phyloP scores from a whole-genome alignment of 2,113 vertebrate species.

The Mesocricetus auratus region DNA sequence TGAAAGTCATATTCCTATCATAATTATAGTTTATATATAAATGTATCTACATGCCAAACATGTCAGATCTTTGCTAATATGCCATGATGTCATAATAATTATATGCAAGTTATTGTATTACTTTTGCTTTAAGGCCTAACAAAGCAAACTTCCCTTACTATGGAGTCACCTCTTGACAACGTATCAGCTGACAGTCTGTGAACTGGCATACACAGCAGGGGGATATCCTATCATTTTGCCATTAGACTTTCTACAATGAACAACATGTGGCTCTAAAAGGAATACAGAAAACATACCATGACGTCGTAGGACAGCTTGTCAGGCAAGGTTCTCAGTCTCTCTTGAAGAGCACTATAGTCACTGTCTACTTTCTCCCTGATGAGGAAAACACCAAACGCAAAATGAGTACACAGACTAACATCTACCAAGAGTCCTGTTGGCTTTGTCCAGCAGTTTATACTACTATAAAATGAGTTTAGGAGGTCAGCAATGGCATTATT shows the following conservation, averaged over 20 bases:
- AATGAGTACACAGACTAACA: conserved; percentile 7
- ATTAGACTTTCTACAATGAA: not conserved
- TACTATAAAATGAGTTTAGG: not conserved
- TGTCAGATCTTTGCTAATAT: conserved; percentile 77
- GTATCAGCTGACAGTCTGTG: not conserved
- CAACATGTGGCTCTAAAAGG: not conserved
- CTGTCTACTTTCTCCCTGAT: conserved; percentile 94
- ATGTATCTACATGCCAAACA: conserved; percentile 80
- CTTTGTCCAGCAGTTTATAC: not conserved
- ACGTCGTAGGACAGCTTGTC: conserved; percentile 94
- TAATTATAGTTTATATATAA: conserved; percentile 81
- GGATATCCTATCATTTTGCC: not conserved
- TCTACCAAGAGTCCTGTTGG: not conserved
- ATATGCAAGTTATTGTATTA: conserved; percentile 56
- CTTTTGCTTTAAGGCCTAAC: conserved; percentile 39
- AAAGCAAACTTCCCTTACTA: not conserved
- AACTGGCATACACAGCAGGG: not conserved
- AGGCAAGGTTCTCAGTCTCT: conserved; percentile 92
- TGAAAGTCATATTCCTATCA: conserved; percentile 77
- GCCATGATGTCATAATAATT: conserved; percentile 74
- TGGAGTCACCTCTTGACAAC: not conserved
- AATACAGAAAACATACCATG: conserved; percentile 89
- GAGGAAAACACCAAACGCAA: conserved; percentile 69
- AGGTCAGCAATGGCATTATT: not conserved
- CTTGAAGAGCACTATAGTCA: conserved; percentile 94